phyloP scores from a whole-genome alignment of 2,113 vertebrate genomes.

The Cinclus mexicanus region DNA sequence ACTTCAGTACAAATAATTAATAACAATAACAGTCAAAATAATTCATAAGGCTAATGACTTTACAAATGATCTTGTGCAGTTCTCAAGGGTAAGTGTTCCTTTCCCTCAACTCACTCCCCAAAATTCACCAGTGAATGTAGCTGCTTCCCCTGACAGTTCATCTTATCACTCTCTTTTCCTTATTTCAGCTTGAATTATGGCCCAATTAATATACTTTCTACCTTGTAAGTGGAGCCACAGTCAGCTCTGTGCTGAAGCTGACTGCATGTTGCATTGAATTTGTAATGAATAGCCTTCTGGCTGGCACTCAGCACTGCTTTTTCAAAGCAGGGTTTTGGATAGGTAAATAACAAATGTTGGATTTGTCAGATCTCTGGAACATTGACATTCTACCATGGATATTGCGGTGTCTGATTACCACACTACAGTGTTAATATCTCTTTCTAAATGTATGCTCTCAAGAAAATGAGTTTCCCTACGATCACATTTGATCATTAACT shows the following conservation, averaged over 20 bases:
- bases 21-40: constrained; percentile 42
- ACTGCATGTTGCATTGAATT: background rate
- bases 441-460: background rate
- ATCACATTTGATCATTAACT: background rate
- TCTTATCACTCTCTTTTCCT: background rate
- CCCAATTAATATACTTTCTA: constrained; percentile 20
- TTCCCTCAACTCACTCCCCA: background rate
- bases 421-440: background rate
- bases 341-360: constrained; percentile 25
- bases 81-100: constrained; percentile 25
- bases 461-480: background rate
- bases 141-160: background rate
- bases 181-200: constrained; percentile 40
- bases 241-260: background rate
- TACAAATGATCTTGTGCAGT: background rate
- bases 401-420: background rate
- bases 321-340: background rate
- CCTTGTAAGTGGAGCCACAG: background rate
- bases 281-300: background rate
- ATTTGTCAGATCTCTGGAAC: background rate
- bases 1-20: constrained; percentile 58
- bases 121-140: background rate
- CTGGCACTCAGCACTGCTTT: background rate
- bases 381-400: background rate
- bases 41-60: constrained; percentile 33